Percentiles rank a stretch among this genome's conserved stretches.
phyloP scores from a whole-genome alignment of 2,113 vertebrate genomes.

The Etia nguti region DNA sequence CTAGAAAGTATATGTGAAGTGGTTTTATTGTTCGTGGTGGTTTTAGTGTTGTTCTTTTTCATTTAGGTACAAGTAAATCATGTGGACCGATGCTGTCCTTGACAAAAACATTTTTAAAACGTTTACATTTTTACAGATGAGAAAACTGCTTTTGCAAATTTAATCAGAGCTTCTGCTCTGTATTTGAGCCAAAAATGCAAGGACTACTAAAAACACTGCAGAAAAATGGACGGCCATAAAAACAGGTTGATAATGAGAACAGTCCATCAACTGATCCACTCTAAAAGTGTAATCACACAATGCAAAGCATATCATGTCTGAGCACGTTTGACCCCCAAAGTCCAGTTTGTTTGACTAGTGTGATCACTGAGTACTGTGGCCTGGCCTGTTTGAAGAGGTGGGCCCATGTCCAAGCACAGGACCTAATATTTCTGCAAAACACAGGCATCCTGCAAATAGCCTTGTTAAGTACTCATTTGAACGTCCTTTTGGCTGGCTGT shows the following conservation, averaged over 20 bases:
- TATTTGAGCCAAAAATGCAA: neutral
- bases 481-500: neutral
- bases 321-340: neutral
- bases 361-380: neutral
- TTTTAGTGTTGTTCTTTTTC: neutral
- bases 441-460: neutral
- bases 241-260: neutral
- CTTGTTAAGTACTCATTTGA: neutral
- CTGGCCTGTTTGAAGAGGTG: neutral
- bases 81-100: neutral
- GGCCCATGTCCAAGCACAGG: neutral
- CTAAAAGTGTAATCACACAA: neutral
- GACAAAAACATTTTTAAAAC: neutral
- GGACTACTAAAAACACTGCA: neutral
- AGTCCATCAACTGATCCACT: neutral
- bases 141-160: neutral
- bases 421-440: neutral
- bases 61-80: neutral
- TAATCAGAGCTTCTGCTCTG: neutral
- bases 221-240: neutral
- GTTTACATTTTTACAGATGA: neutral
- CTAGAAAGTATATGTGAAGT: neutral
- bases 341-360: neutral
- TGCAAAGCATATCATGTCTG: neutral
- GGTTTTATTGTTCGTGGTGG: neutral